Conservation (phyloP, 2,888 invertebrate genomes). For the Drepana falcataria region DNA sequence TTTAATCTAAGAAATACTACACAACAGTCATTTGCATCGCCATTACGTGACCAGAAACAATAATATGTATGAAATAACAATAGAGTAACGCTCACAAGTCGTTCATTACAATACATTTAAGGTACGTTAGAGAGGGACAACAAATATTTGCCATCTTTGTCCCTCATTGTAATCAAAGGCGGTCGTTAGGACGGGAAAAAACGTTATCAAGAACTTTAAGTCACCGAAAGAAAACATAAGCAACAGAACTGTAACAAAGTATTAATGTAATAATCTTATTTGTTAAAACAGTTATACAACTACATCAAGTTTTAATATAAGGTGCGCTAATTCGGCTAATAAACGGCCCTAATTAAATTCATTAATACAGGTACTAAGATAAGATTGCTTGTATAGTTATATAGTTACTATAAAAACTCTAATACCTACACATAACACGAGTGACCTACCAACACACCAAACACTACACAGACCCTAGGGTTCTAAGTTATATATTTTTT, state of each 20-base stretch:
- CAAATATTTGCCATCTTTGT: too few relatives aligned
- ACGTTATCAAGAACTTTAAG: too few relatives aligned
- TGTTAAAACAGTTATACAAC: too few relatives aligned
- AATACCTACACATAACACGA: constrained; percentile 1
- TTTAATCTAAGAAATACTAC: constrained; percentile 1
- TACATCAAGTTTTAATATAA: too few relatives aligned
- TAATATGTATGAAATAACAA: not conserved
- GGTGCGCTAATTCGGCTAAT: not conserved
- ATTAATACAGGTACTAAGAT: not conserved
- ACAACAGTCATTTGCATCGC: not conserved
- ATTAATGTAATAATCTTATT: too few relatives aligned
- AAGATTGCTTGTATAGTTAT: not conserved
- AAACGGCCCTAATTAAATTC: not conserved
- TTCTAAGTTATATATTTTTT: not conserved
- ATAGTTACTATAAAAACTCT: constrained; percentile 3
- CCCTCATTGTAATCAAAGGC: too few relatives aligned
- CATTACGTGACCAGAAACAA: not conserved
- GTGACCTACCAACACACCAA: not conserved
- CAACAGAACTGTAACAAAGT: too few relatives aligned
- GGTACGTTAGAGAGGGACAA: too few relatives aligned
- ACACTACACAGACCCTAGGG: not conserved
- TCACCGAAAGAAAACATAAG: too few relatives aligned
- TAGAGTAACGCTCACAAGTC: too few relatives aligned
- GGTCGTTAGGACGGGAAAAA: too few relatives aligned
- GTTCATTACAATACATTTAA: too few relatives aligned